Evolutionary conservation across 2,888 invertebrate species (phyloP), one percentile per base, ranked within the genome.

Genomic region (Acanthosepion esculentum): DNA sequence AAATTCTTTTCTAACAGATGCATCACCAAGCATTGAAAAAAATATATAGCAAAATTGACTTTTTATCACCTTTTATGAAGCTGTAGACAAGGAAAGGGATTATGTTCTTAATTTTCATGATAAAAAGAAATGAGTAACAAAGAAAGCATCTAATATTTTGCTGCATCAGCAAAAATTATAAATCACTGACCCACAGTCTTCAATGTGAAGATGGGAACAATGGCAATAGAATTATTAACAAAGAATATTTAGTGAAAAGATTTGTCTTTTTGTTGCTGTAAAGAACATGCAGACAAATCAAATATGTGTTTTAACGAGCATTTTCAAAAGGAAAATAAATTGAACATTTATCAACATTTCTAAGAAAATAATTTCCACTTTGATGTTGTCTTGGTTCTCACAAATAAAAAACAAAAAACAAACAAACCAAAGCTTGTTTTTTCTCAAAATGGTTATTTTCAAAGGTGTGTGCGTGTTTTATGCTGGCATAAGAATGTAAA

Each of bases 81-180:
- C n/a, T n/a, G n/a, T n/a, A 78, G 78, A 78, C 78, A 78, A n/a
- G 78, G 78, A 78, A 78, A 78, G 78, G n/a, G 78, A n/a, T 78
- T n/a, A n/a, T n/a, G 12, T n/a, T 78, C n/a, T 78, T 78, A 78
- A 10, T 78, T 33, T 33, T 78, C n/a, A 33, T 78, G n/a, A 78
- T 78, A n/a, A 78, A 78, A 78, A 78, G 78, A n/a, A n/a, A 78
- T n/a, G n/a, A 33, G 78, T 78, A 78, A 78, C n/a, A n/a, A n/a
- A 64, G 64, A 78, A 78, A 78, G 33, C n/a, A 10, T 78, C 78
- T 78, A 78, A 78, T 78, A 78, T 78, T 78, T 78, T 78, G 78
- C 78, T 78, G n/a, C n/a, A 33, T 78, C n/a, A 78, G 78, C 78
- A 78, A 78, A 78, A 78, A 78, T n/a, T 5, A 78, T 78, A 78